A percentile compares a stretch with the other conserved stretches of the same genome.
Evolutionary conservation across 2,888 invertebrate species (phyloP).

Genomic region (Drosophila longiperda): DNA sequence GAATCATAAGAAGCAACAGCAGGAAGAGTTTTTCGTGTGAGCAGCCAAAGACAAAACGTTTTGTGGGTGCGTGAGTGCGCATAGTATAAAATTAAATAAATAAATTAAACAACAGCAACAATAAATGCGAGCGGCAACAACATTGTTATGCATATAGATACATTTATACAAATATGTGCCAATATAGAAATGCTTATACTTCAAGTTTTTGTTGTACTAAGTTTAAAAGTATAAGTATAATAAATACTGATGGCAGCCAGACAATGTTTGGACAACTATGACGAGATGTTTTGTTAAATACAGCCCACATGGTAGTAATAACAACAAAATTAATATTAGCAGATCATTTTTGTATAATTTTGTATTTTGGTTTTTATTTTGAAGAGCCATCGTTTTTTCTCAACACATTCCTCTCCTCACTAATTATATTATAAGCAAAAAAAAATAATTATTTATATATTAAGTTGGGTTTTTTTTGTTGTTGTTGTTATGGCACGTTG

Average conservation of each 20-base stretch:
- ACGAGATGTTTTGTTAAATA: slow-evolving; percentile 45
- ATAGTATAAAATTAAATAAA: slow-evolving; percentile 78
- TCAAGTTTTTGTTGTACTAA: slow-evolving; percentile 37
- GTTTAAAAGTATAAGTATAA: slow-evolving; percentile 19
- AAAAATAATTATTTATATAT: slow-evolving; percentile 26
- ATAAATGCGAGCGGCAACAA: slow-evolving; percentile 54
- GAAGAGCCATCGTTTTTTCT: slow-evolving; percentile 17
- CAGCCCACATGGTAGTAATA: slow-evolving; percentile 32
- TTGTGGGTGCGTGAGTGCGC: slow-evolving; percentile 75
- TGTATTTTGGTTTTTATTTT: not conserved
- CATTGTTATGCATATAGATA: slow-evolving; percentile 46
- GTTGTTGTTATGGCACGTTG: slow-evolving; percentile 38
- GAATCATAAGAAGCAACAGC: slow-evolving; percentile 51
- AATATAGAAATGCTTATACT: slow-evolving; percentile 59
- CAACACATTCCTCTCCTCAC: slow-evolving; percentile 21
- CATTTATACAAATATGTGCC: slow-evolving; percentile 55
- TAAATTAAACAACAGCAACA: slow-evolving; percentile 55
- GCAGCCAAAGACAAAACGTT: slow-evolving; percentile 55
- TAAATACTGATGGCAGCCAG: slow-evolving; percentile 30
- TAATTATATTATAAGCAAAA: slow-evolving; percentile 33
- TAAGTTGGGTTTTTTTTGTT: slow-evolving; percentile 8
- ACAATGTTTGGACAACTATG: slow-evolving; percentile 70
- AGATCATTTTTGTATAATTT: slow-evolving; percentile 40
- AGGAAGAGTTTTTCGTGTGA: slow-evolving; percentile 60
- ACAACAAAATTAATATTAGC: slow-evolving; percentile 25